Percentiles rank a stretch among this genome's conserved stretches.
Evolutionary conservation across 1,140 invertebrate genomes (phyloP).

Genomic region (Tetramorium alpestre): DNA sequence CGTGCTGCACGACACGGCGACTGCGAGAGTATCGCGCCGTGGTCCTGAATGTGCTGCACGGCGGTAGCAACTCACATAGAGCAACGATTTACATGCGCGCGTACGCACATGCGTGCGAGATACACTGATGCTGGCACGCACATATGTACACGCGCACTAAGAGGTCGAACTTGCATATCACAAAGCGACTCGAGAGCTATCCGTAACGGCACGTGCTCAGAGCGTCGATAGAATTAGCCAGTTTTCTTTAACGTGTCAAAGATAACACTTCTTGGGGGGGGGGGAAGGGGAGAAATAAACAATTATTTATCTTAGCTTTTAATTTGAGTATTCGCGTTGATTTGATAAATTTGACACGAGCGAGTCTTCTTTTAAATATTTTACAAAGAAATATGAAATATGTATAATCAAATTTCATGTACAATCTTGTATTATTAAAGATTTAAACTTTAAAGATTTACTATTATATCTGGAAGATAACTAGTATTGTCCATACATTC

Average conservation of each 20-base stretch:
- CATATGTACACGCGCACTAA: neutral
- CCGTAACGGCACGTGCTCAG: slow-evolving; percentile 29
- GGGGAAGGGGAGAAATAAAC: neutral
- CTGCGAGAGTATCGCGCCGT: slow-evolving; percentile 52
- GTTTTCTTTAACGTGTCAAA: neutral
- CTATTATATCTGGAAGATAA: too few species aligned
- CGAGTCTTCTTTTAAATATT: neutral
- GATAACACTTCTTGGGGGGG: neutral
- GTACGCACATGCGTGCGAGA: slow-evolving; percentile 51
- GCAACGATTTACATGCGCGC: slow-evolving; percentile 57
- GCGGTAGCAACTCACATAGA: slow-evolving; percentile 59
- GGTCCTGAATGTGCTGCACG: slow-evolving; percentile 42
- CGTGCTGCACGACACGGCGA: slow-evolving; percentile 74
- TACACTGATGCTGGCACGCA: slow-evolving; percentile 23
- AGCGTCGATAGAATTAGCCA: neutral
- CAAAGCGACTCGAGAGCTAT: neutral
- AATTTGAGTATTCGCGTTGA: neutral
- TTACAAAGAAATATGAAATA: too few species aligned
- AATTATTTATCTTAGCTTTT: neutral
- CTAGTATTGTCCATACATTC: too few species aligned
- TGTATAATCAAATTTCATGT: too few species aligned
- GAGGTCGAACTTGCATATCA: neutral
- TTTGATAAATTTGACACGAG: neutral
- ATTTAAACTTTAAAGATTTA: too few species aligned
- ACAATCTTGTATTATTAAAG: too few species aligned